Evolutionary conservation across 2,113 vertebrate genomes (phyloP), one percentile per base, ranked within the genome.

Genomic region (Cichladusa arquata): DNA sequence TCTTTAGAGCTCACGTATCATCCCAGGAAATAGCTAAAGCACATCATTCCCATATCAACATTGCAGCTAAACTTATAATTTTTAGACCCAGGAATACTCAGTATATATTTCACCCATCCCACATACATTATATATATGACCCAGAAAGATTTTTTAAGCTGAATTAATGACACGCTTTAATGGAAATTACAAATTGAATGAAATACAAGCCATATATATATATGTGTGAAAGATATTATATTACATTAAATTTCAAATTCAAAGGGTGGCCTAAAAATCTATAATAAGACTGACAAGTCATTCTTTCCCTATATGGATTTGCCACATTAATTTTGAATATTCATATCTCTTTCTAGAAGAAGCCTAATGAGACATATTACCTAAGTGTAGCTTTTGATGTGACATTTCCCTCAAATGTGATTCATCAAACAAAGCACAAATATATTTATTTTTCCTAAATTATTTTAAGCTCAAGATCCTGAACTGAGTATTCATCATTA

Each of bases 351-450:
- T 94, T 81, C 73, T 78, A 81, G 93, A 92, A 93, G 45, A 40
- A 81, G 36, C 50, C 58, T 80, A 89, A 94, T 74, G 79, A 81
- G 33, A 25, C 66, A 72, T 77, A 82, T 71, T 91, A 91, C 77
- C 51, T 77, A 96, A 82, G 56, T 67, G 54, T 77, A 62, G n/a
- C 44, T 70, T 95, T 87, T 93, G 64, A 87, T 64, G 73, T 65
- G 86, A 50, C 47, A 77, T 92, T 92, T 90, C 62, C 12, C 58
- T 91, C 77, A 86, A 93, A 92, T 29, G 16, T 58, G 17, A 89
- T 72, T 83, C 48, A 86, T 38, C 42, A 79, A 61, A 65, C 8
- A 51, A 28, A 25, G 16, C 34, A 81, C 54, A 88, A 85, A 93
- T 65, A n/a, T 38, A 74, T 85, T 92, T 85, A 69, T 78, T 95